These are phyloP conservation scores for Callopanchax toddi DNA, from an alignment of 2,113 vertebrate genomes.

Conservation along the genomic window DNA sequence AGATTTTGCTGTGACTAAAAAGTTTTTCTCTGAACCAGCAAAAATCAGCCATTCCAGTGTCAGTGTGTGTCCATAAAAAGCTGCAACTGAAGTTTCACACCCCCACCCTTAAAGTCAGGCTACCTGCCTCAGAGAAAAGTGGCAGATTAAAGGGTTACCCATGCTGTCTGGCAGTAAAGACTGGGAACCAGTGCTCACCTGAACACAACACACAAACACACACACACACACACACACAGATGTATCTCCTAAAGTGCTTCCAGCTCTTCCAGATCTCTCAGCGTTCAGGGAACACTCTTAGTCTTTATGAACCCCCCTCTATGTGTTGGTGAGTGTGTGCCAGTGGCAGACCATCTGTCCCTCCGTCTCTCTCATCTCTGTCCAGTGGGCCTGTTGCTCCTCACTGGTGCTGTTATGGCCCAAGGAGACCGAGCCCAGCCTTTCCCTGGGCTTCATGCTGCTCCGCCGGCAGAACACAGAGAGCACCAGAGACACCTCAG, in stretches of 20 bases:
- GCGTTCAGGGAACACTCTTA: too few relatives aligned
- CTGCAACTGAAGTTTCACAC: constrained; percentile 6
- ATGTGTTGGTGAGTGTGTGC: constrained; percentile 91
- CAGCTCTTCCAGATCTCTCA: too few relatives aligned
- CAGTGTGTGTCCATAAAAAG: constrained; percentile 1
- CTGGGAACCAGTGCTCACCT: constrained; percentile 22
- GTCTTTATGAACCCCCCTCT: too few relatives aligned
- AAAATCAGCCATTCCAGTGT: too few relatives aligned
- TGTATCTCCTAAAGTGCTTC: constrained; percentile 18
- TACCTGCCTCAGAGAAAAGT: constrained; percentile 20
- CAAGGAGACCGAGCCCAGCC: constrained; percentile 94
- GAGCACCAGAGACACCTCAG: constrained; percentile 93
- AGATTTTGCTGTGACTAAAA: constrained; percentile 22
- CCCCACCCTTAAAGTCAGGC: constrained; percentile 7
- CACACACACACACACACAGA: not conserved
- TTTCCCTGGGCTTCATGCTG: constrained; percentile 90
- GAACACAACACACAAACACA: constrained; percentile 28
- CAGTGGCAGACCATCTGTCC: constrained; percentile 96
- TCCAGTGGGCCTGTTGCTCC: constrained; percentile 94
- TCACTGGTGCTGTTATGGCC: constrained; percentile 95
- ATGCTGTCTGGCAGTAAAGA: constrained; percentile 55
- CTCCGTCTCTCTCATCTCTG: constrained; percentile 94
- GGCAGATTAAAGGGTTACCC: constrained; percentile 50
- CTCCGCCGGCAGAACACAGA: constrained; percentile 93
- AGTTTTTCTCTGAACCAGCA: not conserved